phyloP scores from a whole-genome alignment of 2,797 vertebrate genomes.

The Argyrosomus regius region DNA sequence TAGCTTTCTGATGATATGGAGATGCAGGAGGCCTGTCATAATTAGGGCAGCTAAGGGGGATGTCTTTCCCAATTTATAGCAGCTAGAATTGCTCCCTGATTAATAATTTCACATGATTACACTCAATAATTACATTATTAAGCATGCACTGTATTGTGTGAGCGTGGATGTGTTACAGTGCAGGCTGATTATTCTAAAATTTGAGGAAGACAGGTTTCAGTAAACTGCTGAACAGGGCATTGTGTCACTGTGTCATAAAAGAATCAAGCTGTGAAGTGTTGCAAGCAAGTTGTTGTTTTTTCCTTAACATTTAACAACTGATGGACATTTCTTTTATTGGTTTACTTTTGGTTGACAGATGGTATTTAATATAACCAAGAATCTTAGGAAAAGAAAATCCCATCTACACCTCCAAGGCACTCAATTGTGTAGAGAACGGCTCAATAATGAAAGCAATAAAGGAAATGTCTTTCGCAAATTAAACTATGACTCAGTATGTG shows the following conservation, averaged over 20 bases:
- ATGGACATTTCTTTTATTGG: neutral
- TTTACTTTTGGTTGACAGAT: neutral
- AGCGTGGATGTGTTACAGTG: neutral
- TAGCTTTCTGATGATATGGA: conserved; percentile 31
- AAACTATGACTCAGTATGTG: neutral
- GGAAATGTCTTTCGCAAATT: neutral
- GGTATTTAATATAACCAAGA: neutral
- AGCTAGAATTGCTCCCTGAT: conserved; percentile 38
- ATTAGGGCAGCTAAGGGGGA: conserved; percentile 10
- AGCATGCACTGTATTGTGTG: conserved; percentile 17
- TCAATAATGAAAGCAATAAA: neutral
- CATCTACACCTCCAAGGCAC: neutral
- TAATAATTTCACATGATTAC: conserved; percentile 44
- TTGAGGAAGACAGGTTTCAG: neutral
- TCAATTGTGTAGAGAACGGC: neutral
- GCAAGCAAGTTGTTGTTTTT: neutral
- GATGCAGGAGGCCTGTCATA: conserved; percentile 26
- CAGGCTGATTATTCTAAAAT: neutral
- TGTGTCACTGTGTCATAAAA: conserved; percentile 4
- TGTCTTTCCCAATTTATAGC: conserved; percentile 13
- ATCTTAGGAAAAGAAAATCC: neutral
- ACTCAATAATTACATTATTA: conserved; percentile 32
- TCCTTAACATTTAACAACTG: neutral
- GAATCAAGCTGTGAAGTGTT: conserved; percentile 2
- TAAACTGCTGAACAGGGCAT: conserved; percentile 2